Base-by-base conservation (phyloP, 2,797 vertebrate genomes). In the Hoplostethus mediterraneus region DNA sequence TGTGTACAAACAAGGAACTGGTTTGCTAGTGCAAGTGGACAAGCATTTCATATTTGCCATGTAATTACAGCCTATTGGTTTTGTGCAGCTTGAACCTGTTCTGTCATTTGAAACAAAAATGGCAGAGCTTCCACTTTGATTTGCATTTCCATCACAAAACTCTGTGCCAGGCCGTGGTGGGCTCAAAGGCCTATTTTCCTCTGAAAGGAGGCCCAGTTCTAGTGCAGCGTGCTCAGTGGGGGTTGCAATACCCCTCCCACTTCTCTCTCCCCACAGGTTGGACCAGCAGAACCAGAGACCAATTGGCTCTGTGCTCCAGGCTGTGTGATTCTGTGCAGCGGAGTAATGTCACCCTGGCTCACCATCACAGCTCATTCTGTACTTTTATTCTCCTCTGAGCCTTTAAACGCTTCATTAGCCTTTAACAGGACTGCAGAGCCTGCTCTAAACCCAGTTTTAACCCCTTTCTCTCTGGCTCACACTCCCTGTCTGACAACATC, bases 351-450 rank as follows among this genome's bases (percentile, higher is more conserved):
- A 88, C 77, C 83, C 90, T 88, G 88, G 84, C 87, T 93, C 91
- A 93, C 76, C 88, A 90, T 92, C 91, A 90, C 73, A 45, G 63
- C 86, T 90, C 87, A 80, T 86, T 87, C 87, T 86, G 83, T 80
- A 90, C 88, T 92, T 90, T 89, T 80, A 90, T 82, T 90, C 90
- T 91, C 78, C 80, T 83, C 77, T 69, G 68, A 83, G 85, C 84
- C 74, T 82, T 83, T 87, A 89, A 91, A 91, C 75, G 89, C 57
- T 91, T 93, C 92, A 93, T 93, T 93, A 92, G 88, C 65, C 84
- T 87, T 89, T 84, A 92, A 91, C 90, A 90, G 86, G 87, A 87
- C 90, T 85, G 82, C 83, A 85, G 86, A 84, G 72, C 61, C 64
- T 56, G 81, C 74, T 85, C 77, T 51, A 75, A 86, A 81, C 68